Base-by-base conservation (phyloP, 2,113 vertebrate species). In the Cottus gobio region DNA sequence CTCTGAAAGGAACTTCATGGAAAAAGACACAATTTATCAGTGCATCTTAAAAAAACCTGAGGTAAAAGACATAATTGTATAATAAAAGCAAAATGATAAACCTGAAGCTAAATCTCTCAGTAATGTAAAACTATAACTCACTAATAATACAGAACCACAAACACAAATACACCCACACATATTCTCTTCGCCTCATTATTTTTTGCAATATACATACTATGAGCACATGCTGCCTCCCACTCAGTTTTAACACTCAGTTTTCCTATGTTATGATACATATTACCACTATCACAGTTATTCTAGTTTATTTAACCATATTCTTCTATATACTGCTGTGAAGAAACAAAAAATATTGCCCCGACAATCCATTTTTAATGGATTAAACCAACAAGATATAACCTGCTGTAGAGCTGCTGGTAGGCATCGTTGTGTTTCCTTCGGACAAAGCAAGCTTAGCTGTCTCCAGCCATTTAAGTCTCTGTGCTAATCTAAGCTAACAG, bases 221-320 rank as follows among this genome's bases (percentile, higher is more conserved):
- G 44, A 78, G 50, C 50, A 83, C 77, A 62, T 50, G 37, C 34
- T 69, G 31, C 80, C 71, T 80, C 72, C 75, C 73, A 82, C 75
- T 72, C 42, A 24, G 4, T 28, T 24, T 26, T 28, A 48, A 54
- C 61, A 52, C 54, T 68, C 9, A 13, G n/a, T 74, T 37, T 36
- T 69, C 8, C 34, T 52, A 22, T 69, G n/a, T 69, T 73, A 69
- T 64, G n/a, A 74, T 73, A 69, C 50, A 15, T 24, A 70, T 64
- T 22, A 0, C 50, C 6, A 60, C 50, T 12, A 12, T 60, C 31
- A 34, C 30, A 62, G 7, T 56, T 22, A 60, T n/a, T 63, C 22
- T 24, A 3, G 24, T 74, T 18, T 62, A 22, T 61, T 61, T 20
- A 70, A 36, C 12, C 37, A 20, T 30, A 22, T 81, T 42, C 2